phyloP scores from a whole-genome alignment of 1,140 invertebrate species.

The Argopecten irradians region DNA sequence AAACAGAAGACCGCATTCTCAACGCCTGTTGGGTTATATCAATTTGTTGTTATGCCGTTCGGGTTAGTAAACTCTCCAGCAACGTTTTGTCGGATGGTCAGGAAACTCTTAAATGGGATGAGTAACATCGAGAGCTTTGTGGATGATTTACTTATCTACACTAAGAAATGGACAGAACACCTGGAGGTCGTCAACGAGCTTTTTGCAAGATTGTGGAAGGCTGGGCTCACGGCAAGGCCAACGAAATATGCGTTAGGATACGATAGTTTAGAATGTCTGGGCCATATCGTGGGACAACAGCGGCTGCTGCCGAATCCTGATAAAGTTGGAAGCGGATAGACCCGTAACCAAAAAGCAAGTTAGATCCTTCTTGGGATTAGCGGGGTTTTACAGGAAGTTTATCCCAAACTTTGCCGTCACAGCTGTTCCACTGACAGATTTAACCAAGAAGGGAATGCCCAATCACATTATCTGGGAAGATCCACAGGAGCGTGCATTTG shows the following conservation, averaged over 20 bases:
- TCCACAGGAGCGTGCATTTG: conserved; percentile 55
- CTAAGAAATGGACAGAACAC: conserved; percentile 40
- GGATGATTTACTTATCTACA: conserved; percentile 42
- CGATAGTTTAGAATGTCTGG: conserved; percentile 26
- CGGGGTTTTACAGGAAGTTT: conserved; percentile 69
- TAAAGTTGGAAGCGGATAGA: conserved; percentile 35
- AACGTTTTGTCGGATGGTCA: conserved; percentile 62
- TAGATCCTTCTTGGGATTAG: conserved; percentile 50
- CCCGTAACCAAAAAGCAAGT: conserved; percentile 62
- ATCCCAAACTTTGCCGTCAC: conserved; percentile 71
- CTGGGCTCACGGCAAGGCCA: conserved; percentile 42
- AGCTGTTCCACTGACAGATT: conserved; percentile 66
- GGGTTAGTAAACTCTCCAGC: conserved; percentile 57
- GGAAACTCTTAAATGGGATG: conserved; percentile 50
- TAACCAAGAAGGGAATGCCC: conserved; percentile 56
- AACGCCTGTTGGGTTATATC: conserved; percentile 44
- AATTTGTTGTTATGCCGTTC: conserved; percentile 60
- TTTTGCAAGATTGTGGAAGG: conserved; percentile 30
- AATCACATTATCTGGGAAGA: conserved; percentile 50
- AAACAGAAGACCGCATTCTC: conserved; percentile 50
- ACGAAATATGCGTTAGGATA: conserved; percentile 37
- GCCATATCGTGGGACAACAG: conserved; percentile 27
- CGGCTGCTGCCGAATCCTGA: conserved; percentile 31
- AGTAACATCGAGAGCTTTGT: conserved; percentile 58
- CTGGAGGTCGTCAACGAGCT: conserved; percentile 29